Percentiles rank a stretch among this genome's conserved stretches.
Conservation (phyloP, 2,113 vertebrate genomes). For the Dipodomys stephensi region DNA sequence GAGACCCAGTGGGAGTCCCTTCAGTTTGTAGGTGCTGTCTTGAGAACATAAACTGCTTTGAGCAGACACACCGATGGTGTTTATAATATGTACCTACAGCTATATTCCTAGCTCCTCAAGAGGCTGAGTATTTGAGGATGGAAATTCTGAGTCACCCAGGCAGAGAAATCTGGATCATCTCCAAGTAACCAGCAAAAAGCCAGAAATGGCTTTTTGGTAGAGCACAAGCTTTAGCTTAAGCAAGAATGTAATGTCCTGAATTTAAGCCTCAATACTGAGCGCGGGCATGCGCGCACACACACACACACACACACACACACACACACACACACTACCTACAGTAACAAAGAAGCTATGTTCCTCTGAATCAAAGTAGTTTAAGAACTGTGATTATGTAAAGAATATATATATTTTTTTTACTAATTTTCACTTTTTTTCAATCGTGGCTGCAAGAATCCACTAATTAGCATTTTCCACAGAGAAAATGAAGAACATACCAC, state of each 20-base stretch:
- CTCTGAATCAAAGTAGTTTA: not conserved
- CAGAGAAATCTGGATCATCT: too few relatives aligned
- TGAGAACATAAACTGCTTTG: not conserved
- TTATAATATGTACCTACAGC: not conserved
- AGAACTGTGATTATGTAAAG: conserved; percentile 34
- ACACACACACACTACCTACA: not conserved
- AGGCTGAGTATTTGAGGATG: too few relatives aligned
- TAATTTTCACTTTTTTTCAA: not conserved
- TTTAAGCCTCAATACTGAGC: too few relatives aligned
- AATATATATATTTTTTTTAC: too few relatives aligned
- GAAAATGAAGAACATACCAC: not conserved
- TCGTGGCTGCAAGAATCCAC: not conserved
- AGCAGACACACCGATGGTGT: not conserved
- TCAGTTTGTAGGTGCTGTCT: not conserved
- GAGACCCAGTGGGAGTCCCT: not conserved
- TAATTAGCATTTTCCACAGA: not conserved
- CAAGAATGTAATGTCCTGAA: too few relatives aligned
- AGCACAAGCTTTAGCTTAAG: too few relatives aligned
- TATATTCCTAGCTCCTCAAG: too few relatives aligned
- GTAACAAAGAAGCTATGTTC: not conserved
- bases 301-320: too few relatives aligned
- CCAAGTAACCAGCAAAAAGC: too few relatives aligned
- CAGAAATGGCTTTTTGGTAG: too few relatives aligned
- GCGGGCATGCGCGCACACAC: too few relatives aligned
- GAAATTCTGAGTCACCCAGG: too few relatives aligned